These are phyloP conservation scores for Mya arenaria DNA, from an alignment of 1,140 invertebrate species.

Conservation along the genomic window DNA sequence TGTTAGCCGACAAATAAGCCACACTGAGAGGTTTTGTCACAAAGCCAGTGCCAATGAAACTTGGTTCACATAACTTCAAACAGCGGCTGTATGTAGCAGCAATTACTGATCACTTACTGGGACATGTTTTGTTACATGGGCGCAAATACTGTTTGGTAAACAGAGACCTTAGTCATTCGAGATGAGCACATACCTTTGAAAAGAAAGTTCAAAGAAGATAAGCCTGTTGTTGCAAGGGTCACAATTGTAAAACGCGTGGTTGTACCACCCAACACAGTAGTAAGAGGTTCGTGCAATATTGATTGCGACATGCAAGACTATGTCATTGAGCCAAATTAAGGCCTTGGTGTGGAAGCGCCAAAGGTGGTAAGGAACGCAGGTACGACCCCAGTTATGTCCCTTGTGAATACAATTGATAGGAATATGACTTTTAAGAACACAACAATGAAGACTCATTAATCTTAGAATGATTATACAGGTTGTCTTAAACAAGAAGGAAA, in stretches of 20 bases:
- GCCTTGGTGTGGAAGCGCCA: neutral
- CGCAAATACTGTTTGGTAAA: neutral
- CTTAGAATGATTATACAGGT: neutral
- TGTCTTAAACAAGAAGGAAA: too few species aligned
- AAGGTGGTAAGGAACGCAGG: neutral
- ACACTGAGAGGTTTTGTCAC: neutral
- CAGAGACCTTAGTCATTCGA: neutral
- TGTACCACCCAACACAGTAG: neutral
- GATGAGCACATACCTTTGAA: neutral
- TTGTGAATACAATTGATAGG: neutral
- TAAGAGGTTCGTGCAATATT: neutral
- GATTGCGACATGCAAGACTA: neutral
- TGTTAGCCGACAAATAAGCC: neutral
- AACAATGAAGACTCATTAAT: conserved; percentile 47
- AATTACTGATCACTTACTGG: neutral
- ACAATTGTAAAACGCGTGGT: neutral
- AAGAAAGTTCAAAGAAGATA: neutral
- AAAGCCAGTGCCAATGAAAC: neutral
- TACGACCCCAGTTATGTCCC: neutral
- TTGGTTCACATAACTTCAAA: neutral
- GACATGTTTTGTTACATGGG: neutral
- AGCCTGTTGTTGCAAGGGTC: neutral
- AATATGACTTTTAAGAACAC: neutral
- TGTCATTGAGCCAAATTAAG: neutral
- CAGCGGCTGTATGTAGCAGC: neutral